Evolutionary conservation across 2,888 invertebrate species (phyloP), one percentile per base, ranked within the genome.

Genomic region (Oscheius sp.): DNA sequence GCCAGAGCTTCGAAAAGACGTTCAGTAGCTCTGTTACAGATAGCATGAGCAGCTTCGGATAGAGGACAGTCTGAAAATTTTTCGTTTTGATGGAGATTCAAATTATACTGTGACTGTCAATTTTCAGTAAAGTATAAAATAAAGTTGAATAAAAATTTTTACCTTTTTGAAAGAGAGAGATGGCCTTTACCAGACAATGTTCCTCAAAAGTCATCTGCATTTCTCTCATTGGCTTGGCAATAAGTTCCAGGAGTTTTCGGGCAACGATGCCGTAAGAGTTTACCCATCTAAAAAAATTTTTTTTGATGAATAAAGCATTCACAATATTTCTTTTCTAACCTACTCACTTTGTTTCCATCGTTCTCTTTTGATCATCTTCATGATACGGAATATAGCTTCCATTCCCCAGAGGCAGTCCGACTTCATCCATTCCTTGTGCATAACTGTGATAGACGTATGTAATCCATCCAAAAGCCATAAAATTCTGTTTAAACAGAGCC

Each of bases 401-500:
- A 45, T 78, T 80, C 26, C 80, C 80, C 47, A 80, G 61, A 4
- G 80, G 73, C 6, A 79, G 68, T 50, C 80, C 80, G 8, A 50
- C 32, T 8, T 45, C 54, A n/a, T 74, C 57, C 28, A 73, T 67
- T 17, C 68, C 66, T 33, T 68, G 44, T 9, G 66, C 64, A 44
- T 69, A 78, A 47, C 74, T 72, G 22, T 79, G 74, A 68, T 75
- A 80, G 24, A 76, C 74, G 44, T 75, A 78, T 20, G 77, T 79
- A 17, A 80, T 74, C 80, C 80, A 80, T 32, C 79, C 80, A 66
- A 80, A 80, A 22, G 77, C 74, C 79, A 78, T 79, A 64, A 79
- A 80, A 63, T 80, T 80, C 47, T 80, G 77, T 51, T 79, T 79
- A 74, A 80, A 80, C 8, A 80, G 74, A 1, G 72, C 66, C 30